These are phyloP conservation scores for Melitaea athalia DNA, from an alignment of 2,888 invertebrate species.

Conservation along the genomic window DNA sequence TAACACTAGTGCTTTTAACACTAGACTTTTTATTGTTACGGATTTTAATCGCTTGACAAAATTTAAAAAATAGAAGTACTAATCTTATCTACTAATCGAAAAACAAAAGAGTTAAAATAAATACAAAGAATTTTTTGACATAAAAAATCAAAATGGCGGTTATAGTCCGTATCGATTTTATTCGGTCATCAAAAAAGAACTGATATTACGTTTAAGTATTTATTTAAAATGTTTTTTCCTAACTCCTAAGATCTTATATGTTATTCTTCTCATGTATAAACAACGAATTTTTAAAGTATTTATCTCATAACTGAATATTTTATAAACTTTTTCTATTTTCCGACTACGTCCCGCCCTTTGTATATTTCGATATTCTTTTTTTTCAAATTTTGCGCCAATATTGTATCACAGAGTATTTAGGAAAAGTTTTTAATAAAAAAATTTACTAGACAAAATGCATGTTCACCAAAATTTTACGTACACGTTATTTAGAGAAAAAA, in stretches of 20 bases:
- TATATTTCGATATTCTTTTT: not conserved
- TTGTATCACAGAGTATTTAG: not conserved
- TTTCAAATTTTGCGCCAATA: not conserved
- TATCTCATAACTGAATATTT: constrained; percentile 13
- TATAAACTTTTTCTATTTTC: constrained; percentile 12
- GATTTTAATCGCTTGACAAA: constrained; percentile 2
- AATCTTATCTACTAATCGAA: not conserved
- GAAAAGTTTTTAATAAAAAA: constrained; percentile 11
- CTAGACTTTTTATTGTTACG: not conserved
- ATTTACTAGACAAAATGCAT: constrained; percentile 5
- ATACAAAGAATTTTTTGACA: not conserved
- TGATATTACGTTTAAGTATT: constrained; percentile 25
- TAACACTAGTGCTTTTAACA: constrained; percentile 8
- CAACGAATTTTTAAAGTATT: constrained; percentile 22
- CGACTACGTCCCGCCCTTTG: constrained; percentile 6
- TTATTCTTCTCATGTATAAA: constrained; percentile 13
- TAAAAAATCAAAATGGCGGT: not conserved
- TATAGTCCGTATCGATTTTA: constrained; percentile 7
- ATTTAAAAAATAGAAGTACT: not conserved
- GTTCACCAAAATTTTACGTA: constrained; percentile 7
- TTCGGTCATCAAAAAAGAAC: constrained; percentile 17
- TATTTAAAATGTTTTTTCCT: constrained; percentile 6
- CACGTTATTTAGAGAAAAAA: constrained; percentile 2
- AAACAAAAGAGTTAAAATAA: not conserved
- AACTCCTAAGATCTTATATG: constrained; percentile 10